Evolutionary conservation across 2,113 vertebrate genomes (phyloP), one percentile per base, ranked within the genome.

Genomic region (Cryptomyrus ogoouensis): DNA sequence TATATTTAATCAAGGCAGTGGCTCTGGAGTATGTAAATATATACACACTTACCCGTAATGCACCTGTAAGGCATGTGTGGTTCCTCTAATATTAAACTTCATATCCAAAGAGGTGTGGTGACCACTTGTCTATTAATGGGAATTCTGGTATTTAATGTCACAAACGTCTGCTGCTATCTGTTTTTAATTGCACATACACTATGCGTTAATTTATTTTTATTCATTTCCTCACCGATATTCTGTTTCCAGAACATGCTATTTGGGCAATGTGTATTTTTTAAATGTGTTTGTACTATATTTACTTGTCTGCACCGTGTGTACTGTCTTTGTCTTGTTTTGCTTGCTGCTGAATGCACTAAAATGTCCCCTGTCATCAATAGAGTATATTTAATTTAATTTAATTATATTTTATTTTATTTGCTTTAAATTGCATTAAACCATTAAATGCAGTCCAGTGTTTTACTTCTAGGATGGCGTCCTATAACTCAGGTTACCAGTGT

Each of bases 391-490:
- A 52, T 52, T 52, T 3, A 3, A 12, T 49, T 50, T 15, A 15
- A 15, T 53, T 53, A n/a, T n/a, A 58, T 56, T 56, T 56, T 24
- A 21, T 27, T 62, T 74, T 35, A 74, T 74, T 74, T 80, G 15
- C 74, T 39, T 39, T 39, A 39, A 39, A 39, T 39, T 42, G 35
- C 74, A 39, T 42, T 42, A 42, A 15, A 80, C 31, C 74, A 80
- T 80, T 80, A 80, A 80, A 35, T 80, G 31, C 74, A 80, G 35
- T 42, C 49, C 86, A 84, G 56, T 21, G 15, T 49, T 10, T 84
- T 39, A 3, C 44, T 56, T 83, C 21, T 91, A 96, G 94, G 90
- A 96, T 96, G 96, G 94, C 95, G 87, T 92, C 94, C 74, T 91
- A 94, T 56, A 58, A 88, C 0, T 39, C 91, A 49, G 93, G 93